Evolutionary conservation across 1,140 invertebrate genomes (phyloP).

Genomic region (Drosophila trapezifrons): DNA sequence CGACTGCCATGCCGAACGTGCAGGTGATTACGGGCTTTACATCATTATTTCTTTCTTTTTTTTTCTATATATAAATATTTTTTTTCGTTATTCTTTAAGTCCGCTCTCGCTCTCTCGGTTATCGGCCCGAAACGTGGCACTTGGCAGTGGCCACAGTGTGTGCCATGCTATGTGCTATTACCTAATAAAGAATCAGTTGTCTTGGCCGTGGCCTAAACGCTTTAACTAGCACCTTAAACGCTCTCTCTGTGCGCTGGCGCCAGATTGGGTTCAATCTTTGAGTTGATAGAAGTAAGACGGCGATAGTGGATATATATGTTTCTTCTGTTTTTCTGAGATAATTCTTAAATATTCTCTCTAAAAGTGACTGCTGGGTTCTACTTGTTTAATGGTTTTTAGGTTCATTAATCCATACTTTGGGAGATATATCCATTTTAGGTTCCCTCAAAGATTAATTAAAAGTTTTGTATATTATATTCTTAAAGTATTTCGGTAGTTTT

Average conservation of each 20-base stretch:
- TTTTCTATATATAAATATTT: constrained; percentile 1
- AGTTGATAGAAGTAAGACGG: not conserved
- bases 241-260: constrained; percentile 8
- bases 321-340: not conserved
- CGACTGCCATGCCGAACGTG: constrained; percentile 20
- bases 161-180: constrained; percentile 17
- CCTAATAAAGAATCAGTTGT: constrained; percentile 23
- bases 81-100: not conserved
- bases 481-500: too few species aligned
- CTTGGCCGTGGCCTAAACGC: constrained; percentile 19
- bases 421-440: too few species aligned
- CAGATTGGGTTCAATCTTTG: constrained; percentile 7
- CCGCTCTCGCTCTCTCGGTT: not conserved
- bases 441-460: too few species aligned
- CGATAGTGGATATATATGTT: not conserved
- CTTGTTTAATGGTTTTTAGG: too few species aligned
- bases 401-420: too few species aligned
- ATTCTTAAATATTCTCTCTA: too few species aligned
- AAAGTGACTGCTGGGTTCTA: not conserved
- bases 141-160: not conserved
- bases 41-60: constrained; percentile 26
- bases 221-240: constrained; percentile 15
- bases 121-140: constrained; percentile 31
- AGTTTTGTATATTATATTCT: too few species aligned
- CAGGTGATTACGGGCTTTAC: constrained; percentile 39